Conservation (phyloP, 2,113 vertebrate species). For the Saguinus midas region DNA sequence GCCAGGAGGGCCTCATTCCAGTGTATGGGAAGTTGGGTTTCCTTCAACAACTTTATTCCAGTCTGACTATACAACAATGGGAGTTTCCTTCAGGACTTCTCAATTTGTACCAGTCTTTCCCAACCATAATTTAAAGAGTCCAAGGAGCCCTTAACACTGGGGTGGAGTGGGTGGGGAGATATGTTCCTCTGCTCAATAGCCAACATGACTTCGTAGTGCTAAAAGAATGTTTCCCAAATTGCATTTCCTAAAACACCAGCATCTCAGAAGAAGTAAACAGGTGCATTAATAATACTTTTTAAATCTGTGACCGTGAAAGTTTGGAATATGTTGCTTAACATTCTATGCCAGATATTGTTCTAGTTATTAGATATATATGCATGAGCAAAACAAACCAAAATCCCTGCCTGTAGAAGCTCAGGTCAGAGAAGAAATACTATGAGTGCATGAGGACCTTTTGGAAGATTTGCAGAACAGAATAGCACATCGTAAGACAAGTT, state of each 20-base stretch:
- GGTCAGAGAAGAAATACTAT: neutral
- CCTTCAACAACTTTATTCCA: neutral
- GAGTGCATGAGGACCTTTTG: neutral
- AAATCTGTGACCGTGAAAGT: neutral
- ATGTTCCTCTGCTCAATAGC: neutral
- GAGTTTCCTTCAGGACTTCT: neutral
- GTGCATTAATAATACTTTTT: neutral
- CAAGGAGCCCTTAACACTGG: neutral
- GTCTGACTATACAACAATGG: neutral
- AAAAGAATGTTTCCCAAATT: neutral
- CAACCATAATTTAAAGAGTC: neutral
- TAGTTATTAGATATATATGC: neutral
- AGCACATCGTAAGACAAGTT: neutral
- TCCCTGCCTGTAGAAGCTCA: neutral
- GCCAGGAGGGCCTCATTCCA: neutral
- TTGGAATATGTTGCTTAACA: neutral
- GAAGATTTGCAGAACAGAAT: neutral
- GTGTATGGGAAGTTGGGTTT: neutral
- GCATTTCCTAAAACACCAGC: neutral
- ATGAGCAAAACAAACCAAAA: neutral
- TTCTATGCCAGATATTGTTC: neutral
- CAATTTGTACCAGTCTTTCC: neutral
- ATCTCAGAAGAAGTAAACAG: neutral
- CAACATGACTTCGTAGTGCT: neutral
- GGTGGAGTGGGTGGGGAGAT: too few species aligned